Evolutionary conservation across 53 echinoderm and acorn worm genomes (phyloP), one percentile per base, ranked within the genome.

Genomic region (Mesocentrotus franciscanus): DNA sequence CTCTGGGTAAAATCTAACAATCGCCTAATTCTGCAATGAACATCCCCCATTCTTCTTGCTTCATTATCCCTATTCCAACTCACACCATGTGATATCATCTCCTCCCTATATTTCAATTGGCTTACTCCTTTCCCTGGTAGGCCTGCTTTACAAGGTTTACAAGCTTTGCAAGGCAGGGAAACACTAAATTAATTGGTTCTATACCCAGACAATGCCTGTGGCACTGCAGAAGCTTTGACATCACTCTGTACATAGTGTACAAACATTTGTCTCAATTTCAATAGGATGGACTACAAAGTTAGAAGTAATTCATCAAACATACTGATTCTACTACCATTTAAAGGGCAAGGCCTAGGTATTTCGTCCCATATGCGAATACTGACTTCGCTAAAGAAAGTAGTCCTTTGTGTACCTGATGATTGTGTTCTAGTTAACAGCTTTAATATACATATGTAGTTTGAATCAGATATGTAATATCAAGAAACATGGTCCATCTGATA

Each of bases 171-270:
- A 74, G 32, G 74, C 81, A 42, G 18, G 17, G 81, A 14, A 81
- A 81, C 35, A 15, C 29, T 74, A 81, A 81, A 39, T 36, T 81
- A 81, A 81, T 81, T 81, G 81, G 6, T 81, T 81, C 81, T 81
- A 81, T 81, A 81, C 17, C 81, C 42, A 81, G 36, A 81, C 81
- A 81, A 36, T 39, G 81, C 81, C 39, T 81, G 36, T 36, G 81
- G 81, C 81, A 39, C 35, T 81, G 1, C 39, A 6, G 75, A 39
- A 32, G 20, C 81, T 35, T 17, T 17, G 7, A 49, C 12, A 74
- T 74, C 32, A 1, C 17, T 81, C 39, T 35, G 35, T 7, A 36
- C 81, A 81, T 18, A 5, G 14, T 81, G 14, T 35, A 9, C 15
- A 81, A 81, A 81, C 35, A 81, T 18, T 49, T 36, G 81, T 81